A percentile compares a stretch with the other conserved stretches of the same genome.
phyloP scores from a whole-genome alignment of 2,797 vertebrate genomes.

The Tapera naevia region DNA sequence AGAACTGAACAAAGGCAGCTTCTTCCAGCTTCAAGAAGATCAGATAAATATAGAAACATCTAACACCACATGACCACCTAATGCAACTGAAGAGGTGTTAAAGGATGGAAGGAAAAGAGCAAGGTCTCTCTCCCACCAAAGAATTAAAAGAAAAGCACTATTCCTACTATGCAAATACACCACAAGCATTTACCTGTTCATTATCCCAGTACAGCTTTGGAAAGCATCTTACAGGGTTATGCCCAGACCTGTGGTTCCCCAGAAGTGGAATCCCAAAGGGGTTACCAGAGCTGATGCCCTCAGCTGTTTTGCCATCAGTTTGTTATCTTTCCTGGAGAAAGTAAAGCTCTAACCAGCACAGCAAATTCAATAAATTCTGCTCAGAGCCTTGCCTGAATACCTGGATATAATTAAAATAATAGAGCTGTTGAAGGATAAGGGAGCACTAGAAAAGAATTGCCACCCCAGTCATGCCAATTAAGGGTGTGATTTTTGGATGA shows the following conservation, averaged over 20 bases:
- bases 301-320: not conserved
- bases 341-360: not conserved
- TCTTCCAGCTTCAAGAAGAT: not conserved
- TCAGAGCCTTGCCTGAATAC: not conserved
- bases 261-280: not conserved
- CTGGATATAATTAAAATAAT: not conserved
- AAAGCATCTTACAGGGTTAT: not conserved
- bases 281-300: not conserved
- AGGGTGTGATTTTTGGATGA: constrained; percentile 11
- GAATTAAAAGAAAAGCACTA: not conserved
- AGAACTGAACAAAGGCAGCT: not conserved
- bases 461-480: not conserved
- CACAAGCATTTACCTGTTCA: not conserved
- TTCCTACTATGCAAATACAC: not conserved
- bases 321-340: not conserved
- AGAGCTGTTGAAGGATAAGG: not conserved
- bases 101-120: not conserved
- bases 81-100: not conserved
- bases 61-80: not conserved
- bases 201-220: not conserved
- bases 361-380: not conserved
- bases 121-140: not conserved
- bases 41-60: not conserved
- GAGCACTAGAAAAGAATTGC: not conserved
- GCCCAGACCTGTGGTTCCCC: not conserved